Conservation (phyloP, 2,113 vertebrate genomes). For the Ameiurus melas region DNA sequence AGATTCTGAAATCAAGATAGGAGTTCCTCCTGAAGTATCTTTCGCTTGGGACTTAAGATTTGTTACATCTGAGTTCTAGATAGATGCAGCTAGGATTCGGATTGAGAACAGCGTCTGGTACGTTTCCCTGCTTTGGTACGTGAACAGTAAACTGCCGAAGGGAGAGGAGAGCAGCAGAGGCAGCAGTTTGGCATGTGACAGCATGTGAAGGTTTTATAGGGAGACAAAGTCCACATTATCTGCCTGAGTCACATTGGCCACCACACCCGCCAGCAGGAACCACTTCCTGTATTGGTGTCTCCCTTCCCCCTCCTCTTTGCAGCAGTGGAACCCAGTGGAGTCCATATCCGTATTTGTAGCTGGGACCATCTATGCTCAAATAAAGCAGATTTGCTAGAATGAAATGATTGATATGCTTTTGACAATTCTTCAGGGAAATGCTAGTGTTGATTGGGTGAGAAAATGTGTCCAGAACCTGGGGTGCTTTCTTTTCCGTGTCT, state of each 20-base stretch:
- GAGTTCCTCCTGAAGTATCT: neutral
- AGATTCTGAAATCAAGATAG: neutral
- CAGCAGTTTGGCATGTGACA: constrained; percentile 29
- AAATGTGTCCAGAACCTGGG: neutral
- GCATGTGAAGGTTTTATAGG: constrained; percentile 38
- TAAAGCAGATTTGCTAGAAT: neutral
- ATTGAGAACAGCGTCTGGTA: neutral
- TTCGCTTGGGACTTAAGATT: neutral
- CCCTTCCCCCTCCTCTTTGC: neutral
- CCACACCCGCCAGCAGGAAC: constrained; percentile 43
- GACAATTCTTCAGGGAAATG: neutral
- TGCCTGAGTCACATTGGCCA: constrained; percentile 39
- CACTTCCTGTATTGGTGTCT: constrained; percentile 37
- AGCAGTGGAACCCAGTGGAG: neutral
- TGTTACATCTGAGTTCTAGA: neutral
- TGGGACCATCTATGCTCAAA: too few species aligned
- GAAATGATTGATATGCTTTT: neutral
- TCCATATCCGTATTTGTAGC: neutral
- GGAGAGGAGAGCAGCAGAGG: constrained; percentile 5
- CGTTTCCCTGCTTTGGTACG: neutral
- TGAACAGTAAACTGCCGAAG: neutral
- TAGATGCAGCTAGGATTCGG: neutral
- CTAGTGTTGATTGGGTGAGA: neutral
- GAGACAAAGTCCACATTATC: constrained; percentile 48
- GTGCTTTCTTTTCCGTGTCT: neutral